Percentiles rank a stretch among this genome's conserved stretches.
Conservation (phyloP, 2,113 vertebrate species). For the Arenaria interpres region DNA sequence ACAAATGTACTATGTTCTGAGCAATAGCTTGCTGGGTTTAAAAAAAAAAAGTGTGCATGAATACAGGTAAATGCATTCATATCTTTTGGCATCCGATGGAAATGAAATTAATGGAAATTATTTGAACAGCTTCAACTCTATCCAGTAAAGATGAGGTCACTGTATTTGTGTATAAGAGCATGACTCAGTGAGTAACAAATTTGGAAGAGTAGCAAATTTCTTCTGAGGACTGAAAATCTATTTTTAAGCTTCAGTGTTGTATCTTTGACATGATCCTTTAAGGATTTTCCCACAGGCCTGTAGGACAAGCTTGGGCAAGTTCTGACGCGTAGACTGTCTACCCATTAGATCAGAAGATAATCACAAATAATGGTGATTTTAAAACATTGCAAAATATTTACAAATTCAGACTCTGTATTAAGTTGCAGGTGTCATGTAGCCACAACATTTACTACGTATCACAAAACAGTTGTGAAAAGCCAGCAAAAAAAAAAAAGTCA, state of each 20-base stretch:
- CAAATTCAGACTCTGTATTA: background rate
- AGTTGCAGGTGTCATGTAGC: background rate
- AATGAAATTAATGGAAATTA: background rate
- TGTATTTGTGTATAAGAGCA: background rate
- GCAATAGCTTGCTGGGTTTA: background rate
- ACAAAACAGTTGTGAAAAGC: background rate
- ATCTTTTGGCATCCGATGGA: background rate
- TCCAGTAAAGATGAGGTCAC: constrained; percentile 33
- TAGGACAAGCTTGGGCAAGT: background rate
- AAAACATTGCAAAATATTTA: background rate
- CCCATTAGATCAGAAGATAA: background rate
- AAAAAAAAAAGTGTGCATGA: background rate
- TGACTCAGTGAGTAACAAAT: background rate
- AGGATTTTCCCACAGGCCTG: constrained; percentile 10
- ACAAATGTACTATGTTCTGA: background rate
- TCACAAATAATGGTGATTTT: background rate
- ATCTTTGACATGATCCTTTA: background rate
- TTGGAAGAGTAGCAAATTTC: background rate
- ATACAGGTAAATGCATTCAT: background rate
- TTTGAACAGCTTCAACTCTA: background rate
- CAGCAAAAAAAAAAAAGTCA: background rate
- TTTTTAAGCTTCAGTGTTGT: constrained; percentile 34
- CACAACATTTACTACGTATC: background rate
- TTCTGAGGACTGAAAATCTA: background rate
- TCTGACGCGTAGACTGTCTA: background rate